phyloP scores from a whole-genome alignment of 2,113 vertebrate genomes.

The Xenus cinereus region DNA sequence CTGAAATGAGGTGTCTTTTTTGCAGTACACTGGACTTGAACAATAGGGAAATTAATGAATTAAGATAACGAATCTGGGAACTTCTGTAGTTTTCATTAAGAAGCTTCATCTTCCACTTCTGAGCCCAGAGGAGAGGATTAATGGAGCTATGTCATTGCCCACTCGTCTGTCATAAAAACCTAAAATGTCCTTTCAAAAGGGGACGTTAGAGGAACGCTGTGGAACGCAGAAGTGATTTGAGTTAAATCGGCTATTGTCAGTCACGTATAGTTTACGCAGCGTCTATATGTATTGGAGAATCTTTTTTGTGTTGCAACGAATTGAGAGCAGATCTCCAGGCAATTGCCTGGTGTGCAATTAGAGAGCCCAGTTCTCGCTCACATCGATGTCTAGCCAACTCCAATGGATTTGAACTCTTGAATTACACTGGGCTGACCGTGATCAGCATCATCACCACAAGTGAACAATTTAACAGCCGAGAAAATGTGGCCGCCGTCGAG shows the following conservation, averaged over 20 bases:
- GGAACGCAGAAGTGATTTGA: neutral
- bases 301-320: neutral
- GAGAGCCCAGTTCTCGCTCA: neutral
- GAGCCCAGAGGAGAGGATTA: slow-evolving; percentile 55
- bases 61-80: slow-evolving; percentile 68
- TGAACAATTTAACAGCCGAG: neutral
- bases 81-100: slow-evolving; percentile 37
- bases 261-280: neutral
- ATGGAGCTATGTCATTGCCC: slow-evolving; percentile 20
- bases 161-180: slow-evolving; percentile 30
- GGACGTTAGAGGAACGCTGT: neutral
- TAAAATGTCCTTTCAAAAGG: slow-evolving; percentile 21
- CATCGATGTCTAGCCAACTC: neutral
- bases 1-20: slow-evolving; percentile 17
- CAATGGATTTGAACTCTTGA: neutral
- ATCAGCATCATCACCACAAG: neutral
- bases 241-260: neutral
- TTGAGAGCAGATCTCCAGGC: neutral
- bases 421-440: neutral
- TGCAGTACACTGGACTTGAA: slow-evolving; percentile 65
- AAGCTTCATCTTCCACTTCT: slow-evolving; percentile 38
- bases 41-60: slow-evolving; percentile 70
- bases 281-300: neutral
- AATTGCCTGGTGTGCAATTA: neutral
- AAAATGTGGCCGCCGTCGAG: neutral